Evolutionary conservation across 2,113 vertebrate genomes (phyloP).

Genomic region (human (Homo sapiens)): GRCh38 chr3:52876001-52876500

Average conservation of each 20-base stretch:
- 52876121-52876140: neutral
- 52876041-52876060: neutral
- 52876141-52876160: neutral
- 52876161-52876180: neutral
- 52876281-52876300: neutral
- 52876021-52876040: neutral
- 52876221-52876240: neutral
- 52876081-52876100: neutral
- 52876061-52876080: neutral
- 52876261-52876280: neutral
- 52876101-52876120: neutral
- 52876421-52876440: neutral
- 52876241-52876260: neutral
- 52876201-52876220: neutral
- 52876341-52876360: neutral
- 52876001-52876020: neutral
- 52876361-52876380: slow-evolving; percentile 13
- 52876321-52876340: neutral
- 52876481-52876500: neutral
- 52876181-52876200: slow-evolving; percentile 6
- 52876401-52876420: neutral
- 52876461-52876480: neutral
- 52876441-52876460: neutral
- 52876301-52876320: neutral
- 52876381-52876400: neutral